Evolutionary conservation across 2,797 vertebrate genomes (phyloP).

Genomic region (Labeo calbasu): DNA sequence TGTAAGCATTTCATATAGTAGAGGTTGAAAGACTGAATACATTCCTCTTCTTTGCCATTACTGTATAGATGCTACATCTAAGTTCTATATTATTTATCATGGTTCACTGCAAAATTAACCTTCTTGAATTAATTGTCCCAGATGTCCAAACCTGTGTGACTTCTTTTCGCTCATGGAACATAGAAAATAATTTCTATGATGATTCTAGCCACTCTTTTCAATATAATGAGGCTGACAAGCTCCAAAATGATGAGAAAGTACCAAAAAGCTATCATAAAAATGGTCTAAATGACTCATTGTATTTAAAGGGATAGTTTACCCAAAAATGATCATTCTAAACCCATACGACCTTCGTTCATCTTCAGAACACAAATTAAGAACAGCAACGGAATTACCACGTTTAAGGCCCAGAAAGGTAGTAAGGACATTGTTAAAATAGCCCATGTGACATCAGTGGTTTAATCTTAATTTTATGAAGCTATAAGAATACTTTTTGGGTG

Average conservation of each 20-base stretch:
- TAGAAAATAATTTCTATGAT: neutral
- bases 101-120: neutral
- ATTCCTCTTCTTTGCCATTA: neutral
- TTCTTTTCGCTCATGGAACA: neutral
- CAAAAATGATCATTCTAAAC: no score
- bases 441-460: no score
- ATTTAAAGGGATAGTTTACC: neutral
- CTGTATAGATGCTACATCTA: neutral
- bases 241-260: neutral
- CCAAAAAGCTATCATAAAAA: neutral
- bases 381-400: no score
- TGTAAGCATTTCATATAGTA: neutral
- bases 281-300: neutral
- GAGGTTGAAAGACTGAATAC: neutral
- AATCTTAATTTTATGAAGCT: no score
- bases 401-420: no score
- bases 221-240: neutral
- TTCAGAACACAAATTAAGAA: no score
- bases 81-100: neutral
- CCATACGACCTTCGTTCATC: no score
- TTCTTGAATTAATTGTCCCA: neutral
- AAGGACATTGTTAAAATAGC: no score
- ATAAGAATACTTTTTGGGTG: no score
- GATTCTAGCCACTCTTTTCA: neutral
- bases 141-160: neutral